These are phyloP conservation scores for Amblyteles armatorius DNA, from an alignment of 2,888 invertebrate genomes.

Conservation along the genomic window DNA sequence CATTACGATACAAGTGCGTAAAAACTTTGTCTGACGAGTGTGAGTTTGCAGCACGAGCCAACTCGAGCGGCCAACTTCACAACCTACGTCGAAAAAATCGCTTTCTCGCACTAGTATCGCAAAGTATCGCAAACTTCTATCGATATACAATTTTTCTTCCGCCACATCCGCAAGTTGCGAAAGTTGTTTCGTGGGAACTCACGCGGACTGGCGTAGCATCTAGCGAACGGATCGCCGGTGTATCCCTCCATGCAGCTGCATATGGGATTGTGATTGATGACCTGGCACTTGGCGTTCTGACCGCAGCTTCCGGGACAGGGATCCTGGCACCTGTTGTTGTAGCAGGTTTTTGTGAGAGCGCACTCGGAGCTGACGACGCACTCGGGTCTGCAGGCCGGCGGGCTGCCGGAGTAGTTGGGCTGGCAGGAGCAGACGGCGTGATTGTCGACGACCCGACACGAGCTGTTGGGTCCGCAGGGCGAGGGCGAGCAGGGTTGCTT, in stretches of 20 bases:
- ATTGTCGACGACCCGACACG: conserved; percentile 89
- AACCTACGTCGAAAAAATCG: no score
- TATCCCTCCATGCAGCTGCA: conserved; percentile 91
- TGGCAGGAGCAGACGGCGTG: conserved; percentile 91
- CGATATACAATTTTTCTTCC: no score
- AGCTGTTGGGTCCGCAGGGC: conserved; percentile 92
- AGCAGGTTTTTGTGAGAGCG: conserved; percentile 90
- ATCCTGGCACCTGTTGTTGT: conserved; percentile 91
- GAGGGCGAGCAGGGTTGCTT: conserved; percentile 89
- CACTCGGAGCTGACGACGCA: conserved; percentile 94
- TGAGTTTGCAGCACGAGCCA: no score
- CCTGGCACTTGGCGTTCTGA: conserved; percentile 91
- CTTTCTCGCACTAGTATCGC: no score
- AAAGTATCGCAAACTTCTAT: no score
- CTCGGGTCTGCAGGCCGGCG: conserved; percentile 92
- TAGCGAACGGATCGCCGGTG: conserved; percentile 92
- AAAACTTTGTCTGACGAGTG: no score
- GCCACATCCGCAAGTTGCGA: no score
- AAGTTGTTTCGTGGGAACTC: conserved; percentile 48
- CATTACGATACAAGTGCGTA: no score
- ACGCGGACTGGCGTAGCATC: conserved; percentile 86
- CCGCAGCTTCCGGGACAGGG: conserved; percentile 93
- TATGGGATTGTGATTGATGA: conserved; percentile 93
- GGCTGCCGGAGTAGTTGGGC: conserved; percentile 90
- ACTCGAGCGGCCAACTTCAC: no score